Conservation (phyloP, 2,888 invertebrate genomes). For the Spodoptera exigua region DNA sequence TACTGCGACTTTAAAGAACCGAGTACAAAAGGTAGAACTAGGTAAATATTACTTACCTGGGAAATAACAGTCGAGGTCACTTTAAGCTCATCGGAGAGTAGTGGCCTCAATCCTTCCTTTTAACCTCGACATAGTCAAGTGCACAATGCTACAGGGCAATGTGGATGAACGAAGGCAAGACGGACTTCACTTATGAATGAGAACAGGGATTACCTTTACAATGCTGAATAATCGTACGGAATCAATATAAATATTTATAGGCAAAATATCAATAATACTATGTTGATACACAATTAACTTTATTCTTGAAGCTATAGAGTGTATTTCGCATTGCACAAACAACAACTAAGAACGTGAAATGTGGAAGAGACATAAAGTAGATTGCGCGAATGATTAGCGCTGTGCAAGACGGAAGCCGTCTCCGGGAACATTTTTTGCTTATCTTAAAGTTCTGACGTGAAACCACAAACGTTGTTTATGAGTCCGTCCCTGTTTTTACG, state of each 20-base stretch:
- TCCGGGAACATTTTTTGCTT: slow-evolving; percentile 48
- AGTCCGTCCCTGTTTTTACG: slow-evolving; percentile 60
- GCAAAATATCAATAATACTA: not conserved
- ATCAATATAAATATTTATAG: too few species aligned
- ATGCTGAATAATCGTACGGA: too few species aligned
- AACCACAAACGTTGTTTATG: slow-evolving; percentile 57
- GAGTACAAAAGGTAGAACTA: too few species aligned
- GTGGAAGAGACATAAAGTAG: not conserved
- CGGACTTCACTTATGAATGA: slow-evolving; percentile 25
- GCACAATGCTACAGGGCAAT: slow-evolving; percentile 16
- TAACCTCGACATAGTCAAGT: slow-evolving; percentile 25
- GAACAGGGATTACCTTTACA: slow-evolving; percentile 1
- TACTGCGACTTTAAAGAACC: too few species aligned
- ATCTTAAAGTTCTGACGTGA: slow-evolving; percentile 58
- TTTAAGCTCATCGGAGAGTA: slow-evolving; percentile 8
- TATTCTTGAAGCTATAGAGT: not conserved
- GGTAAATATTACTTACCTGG: not conserved
- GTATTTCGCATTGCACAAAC: too few species aligned
- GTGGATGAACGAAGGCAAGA: slow-evolving; percentile 20
- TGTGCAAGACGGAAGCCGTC: slow-evolving; percentile 6
- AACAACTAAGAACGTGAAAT: too few species aligned
- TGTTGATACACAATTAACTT: not conserved
- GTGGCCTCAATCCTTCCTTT: slow-evolving; percentile 31
- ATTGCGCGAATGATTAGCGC: slow-evolving; percentile 2
- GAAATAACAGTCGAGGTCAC: slow-evolving; percentile 9